A percentile compares a stretch with the other conserved stretches of the same genome.
Conservation (phyloP, 2,888 invertebrate genomes). For the Rhyacophila evoluta region DNA sequence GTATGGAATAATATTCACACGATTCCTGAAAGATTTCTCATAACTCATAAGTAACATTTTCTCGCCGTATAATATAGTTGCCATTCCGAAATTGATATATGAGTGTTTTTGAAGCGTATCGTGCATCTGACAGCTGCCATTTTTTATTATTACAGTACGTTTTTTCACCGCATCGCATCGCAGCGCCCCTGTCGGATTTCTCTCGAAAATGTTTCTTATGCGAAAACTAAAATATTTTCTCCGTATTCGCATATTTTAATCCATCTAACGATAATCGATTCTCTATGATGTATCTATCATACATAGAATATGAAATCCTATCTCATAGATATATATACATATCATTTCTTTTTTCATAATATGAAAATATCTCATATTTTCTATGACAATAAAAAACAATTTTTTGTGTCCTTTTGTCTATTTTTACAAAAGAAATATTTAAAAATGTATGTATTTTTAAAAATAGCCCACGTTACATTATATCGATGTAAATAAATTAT, state of each 20-base stretch:
- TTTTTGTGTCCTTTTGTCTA: too few relatives aligned
- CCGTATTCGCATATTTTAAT: not conserved
- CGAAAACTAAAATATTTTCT: not conserved
- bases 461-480: too few relatives aligned
- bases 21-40: not conserved
- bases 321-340: too few relatives aligned
- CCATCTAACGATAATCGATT: not conserved
- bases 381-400: too few relatives aligned
- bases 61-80: not conserved
- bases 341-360: too few relatives aligned
- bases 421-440: too few relatives aligned
- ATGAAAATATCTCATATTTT: too few relatives aligned
- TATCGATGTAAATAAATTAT: too few relatives aligned
- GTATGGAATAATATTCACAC: not conserved
- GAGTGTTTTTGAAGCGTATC: constrained; percentile 8
- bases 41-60: not conserved
- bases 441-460: too few relatives aligned
- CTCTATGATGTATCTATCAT: not conserved
- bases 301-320: too few relatives aligned
- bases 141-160: constrained; percentile 27
- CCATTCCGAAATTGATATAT: constrained; percentile 31
- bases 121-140: constrained; percentile 39
- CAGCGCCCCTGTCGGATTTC: not conserved
- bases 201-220: not conserved
- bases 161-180: not conserved